phyloP scores from a whole-genome alignment of 2,888 invertebrate genomes.

The Drosophila robusta region DNA sequence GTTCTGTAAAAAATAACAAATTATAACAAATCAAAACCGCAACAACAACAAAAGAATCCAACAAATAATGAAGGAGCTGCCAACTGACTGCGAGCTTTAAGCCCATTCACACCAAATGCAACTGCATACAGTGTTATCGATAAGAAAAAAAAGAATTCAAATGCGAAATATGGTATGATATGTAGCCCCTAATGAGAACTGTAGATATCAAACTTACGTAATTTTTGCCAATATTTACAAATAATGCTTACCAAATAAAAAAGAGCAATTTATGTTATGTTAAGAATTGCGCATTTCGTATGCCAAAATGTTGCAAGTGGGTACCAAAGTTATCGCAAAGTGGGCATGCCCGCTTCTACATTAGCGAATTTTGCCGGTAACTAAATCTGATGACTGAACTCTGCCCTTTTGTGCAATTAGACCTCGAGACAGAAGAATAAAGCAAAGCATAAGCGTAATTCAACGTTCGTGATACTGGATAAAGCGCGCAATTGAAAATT shows the following conservation, averaged over 20 bases:
- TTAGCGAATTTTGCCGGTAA: slow-evolving; percentile 43
- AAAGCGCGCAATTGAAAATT: slow-evolving; percentile 53
- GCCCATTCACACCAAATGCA: slow-evolving; percentile 2
- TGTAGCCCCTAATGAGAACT: background rate
- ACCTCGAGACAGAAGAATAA: slow-evolving; percentile 15
- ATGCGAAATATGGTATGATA: background rate
- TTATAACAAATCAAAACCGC: slow-evolving; percentile 71
- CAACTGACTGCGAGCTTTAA: slow-evolving; percentile 37
- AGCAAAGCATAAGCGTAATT: slow-evolving; percentile 7
- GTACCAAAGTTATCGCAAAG: slow-evolving; percentile 19
- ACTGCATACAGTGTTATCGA: slow-evolving; percentile 24
- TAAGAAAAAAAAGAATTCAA: background rate
- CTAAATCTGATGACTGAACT: slow-evolving; percentile 44
- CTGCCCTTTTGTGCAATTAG: slow-evolving; percentile 54
- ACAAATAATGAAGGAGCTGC: slow-evolving; percentile 58
- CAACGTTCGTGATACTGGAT: slow-evolving; percentile 24
- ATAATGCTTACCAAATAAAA: background rate
- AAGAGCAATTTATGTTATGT: too few relatives aligned
- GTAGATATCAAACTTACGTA: background rate
- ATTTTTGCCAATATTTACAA: background rate
- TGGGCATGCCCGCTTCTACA: slow-evolving; percentile 38
- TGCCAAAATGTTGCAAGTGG: background rate
- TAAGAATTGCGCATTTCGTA: background rate
- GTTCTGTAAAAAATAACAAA: slow-evolving; percentile 55
- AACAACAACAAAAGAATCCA: slow-evolving; percentile 66